Conservation (phyloP, 2,888 invertebrate species). For the Autographa pulchrina region DNA sequence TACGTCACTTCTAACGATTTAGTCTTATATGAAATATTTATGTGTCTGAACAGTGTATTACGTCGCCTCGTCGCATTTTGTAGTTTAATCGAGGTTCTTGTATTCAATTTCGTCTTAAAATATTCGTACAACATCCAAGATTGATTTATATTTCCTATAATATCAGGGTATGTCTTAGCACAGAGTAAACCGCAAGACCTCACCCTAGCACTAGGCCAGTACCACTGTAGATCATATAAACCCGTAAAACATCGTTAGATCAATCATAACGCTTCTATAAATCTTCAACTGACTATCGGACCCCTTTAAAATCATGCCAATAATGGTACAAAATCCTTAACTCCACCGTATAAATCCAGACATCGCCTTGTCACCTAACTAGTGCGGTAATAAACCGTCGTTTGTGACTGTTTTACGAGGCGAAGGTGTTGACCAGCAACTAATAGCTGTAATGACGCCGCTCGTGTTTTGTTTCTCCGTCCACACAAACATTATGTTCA, state of each 20-base stretch:
- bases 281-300: too few species aligned
- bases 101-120: too few species aligned
- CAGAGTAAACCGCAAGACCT: too few species aligned
- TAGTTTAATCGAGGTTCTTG: background rate
- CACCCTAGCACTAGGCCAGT: too few species aligned
- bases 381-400: constrained; percentile 18
- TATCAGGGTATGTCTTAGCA: too few species aligned
- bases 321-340: background rate
- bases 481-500: constrained; percentile 14
- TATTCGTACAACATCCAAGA: too few species aligned
- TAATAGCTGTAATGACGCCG: constrained; percentile 16
- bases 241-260: too few species aligned
- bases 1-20: background rate
- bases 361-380: constrained; percentile 1
- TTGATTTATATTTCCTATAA: too few species aligned
- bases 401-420: constrained; percentile 42
- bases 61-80: background rate
- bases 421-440: constrained; percentile 24
- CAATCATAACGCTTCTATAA: too few species aligned
- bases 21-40: background rate
- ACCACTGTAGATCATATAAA: too few species aligned
- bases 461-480: constrained; percentile 16
- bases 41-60: background rate
- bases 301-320: too few species aligned
- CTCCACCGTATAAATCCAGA: background rate